These are phyloP conservation scores for Dioctria rufipes DNA, from an alignment of 2,888 invertebrate species.

Conservation along the genomic window DNA sequence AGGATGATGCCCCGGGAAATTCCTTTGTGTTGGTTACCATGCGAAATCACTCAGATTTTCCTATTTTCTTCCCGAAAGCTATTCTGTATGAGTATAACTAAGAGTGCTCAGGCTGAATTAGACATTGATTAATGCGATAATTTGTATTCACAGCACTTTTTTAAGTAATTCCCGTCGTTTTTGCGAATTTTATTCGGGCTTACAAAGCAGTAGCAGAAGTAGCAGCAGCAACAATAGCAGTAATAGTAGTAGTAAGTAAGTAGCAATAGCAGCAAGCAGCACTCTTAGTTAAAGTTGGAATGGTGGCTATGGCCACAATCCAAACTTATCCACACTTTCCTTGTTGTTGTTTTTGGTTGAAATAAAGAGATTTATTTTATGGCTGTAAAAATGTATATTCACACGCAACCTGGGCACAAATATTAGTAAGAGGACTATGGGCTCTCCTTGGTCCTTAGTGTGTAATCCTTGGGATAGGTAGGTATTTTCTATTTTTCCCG, in stretches of 20 bases:
- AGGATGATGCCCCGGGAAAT: neutral
- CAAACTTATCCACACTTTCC: conserved; percentile 42
- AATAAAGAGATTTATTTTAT: conserved; percentile 46
- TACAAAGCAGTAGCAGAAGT: neutral
- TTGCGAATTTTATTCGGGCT: conserved; percentile 29
- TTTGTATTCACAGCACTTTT: conserved; percentile 54
- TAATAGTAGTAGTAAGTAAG: too few relatives aligned
- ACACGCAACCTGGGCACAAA: conserved; percentile 46
- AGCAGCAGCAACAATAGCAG: too few relatives aligned
- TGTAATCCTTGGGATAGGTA: conserved; percentile 32
- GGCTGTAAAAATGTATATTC: conserved; percentile 43
- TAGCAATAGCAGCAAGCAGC: too few relatives aligned
- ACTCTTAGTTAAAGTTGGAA: neutral
- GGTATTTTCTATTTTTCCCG: conserved; percentile 40
- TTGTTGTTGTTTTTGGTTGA: neutral
- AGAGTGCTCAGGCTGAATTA: conserved; percentile 44
- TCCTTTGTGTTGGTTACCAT: conserved; percentile 12
- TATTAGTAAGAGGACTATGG: neutral
- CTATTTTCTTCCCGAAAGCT: neutral
- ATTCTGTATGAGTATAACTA: conserved; percentile 32
- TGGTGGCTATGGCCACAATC: conserved; percentile 18
- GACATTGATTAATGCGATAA: conserved; percentile 55
- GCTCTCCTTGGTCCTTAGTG: neutral
- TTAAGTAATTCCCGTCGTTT: conserved; percentile 45
- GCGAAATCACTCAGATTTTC: conserved; percentile 17